phyloP scores from a whole-genome alignment of 2,113 vertebrate species.

The Gavialis gangeticus region DNA sequence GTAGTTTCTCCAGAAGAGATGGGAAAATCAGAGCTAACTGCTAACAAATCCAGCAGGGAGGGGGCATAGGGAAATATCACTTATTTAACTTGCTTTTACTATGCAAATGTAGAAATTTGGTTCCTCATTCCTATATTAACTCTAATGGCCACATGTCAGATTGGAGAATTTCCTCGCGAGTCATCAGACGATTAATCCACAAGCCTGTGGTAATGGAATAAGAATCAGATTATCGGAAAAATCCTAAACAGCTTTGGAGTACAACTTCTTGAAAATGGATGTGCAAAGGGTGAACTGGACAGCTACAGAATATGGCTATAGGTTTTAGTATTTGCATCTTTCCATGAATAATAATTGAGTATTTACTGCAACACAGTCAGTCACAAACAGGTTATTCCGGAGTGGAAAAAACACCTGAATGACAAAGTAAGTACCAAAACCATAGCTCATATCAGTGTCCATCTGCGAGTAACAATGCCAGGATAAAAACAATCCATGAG shows the following conservation, averaged over 20 bases:
- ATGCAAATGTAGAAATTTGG: neutral
- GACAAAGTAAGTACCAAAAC: neutral
- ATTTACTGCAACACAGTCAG: neutral
- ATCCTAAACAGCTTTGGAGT: neutral
- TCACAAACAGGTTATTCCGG: neutral
- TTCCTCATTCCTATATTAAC: neutral
- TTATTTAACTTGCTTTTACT: neutral
- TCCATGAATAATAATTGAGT: neutral
- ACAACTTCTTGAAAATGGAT: conserved; percentile 11
- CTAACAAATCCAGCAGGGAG: neutral
- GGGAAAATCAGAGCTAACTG: neutral
- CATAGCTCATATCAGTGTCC: neutral
- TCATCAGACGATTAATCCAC: neutral
- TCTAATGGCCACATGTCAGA: neutral
- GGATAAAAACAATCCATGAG: neutral
- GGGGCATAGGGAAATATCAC: neutral
- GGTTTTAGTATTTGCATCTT: neutral
- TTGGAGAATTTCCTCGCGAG: neutral
- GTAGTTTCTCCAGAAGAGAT: neutral
- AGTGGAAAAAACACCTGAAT: neutral
- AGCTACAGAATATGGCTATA: neutral
- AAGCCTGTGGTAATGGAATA: neutral
- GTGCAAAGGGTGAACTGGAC: conserved; percentile 24
- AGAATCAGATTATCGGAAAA: neutral
- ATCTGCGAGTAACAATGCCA: neutral